Base-by-base conservation (phyloP, 2,888 invertebrate genomes). In the Leptinotarsa tumamoca region DNA sequence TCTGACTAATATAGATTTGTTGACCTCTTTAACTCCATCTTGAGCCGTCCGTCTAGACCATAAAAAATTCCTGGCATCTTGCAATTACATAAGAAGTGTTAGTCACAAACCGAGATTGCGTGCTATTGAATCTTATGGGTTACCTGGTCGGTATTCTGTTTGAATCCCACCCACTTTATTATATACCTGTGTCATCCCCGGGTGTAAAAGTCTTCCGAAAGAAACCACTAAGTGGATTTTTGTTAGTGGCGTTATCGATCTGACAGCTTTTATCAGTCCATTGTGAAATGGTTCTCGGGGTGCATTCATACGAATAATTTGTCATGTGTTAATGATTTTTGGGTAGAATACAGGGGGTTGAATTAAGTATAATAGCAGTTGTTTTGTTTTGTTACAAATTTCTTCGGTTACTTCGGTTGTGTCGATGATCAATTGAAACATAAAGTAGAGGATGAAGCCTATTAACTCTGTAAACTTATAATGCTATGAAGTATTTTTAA, bases 11-110 rank as follows among this genome's bases (percentile, higher is more conserved):
- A 68, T 43, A 70, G 61, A 51, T 58, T 70, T 70, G 15, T 54
- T 70, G 70, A 70, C 70, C 70, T 21, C 49, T 58, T 70, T 49
- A 23, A 63, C 51, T 63, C 51, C 56, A 18, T 56, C 18, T 52
- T 51, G 67, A 69, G 66, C 49, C 54, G 66, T 27, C 68, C 63
- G 80, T 79, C 80, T 80, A 79, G 78, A 80, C 80, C 71, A 75
- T 71, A 69, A 80, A 77, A 72, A 68, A 80, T 80, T 71, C 70
- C 54, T 49, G 76, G 78, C 73, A 79, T 79, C 78, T 74, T 67
- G 67, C 76, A 77, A 79, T 79, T 78, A 77, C 76, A 70, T 77
- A 74, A 80, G 67, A 67, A 54, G 67, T 68, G 67, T 72, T 73
- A 73, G 69, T 70, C 66, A 68, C 58, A 72, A 67, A 67, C 49